phyloP scores from a whole-genome alignment of 2,113 vertebrate genomes.

The Pterocles orientalis region DNA sequence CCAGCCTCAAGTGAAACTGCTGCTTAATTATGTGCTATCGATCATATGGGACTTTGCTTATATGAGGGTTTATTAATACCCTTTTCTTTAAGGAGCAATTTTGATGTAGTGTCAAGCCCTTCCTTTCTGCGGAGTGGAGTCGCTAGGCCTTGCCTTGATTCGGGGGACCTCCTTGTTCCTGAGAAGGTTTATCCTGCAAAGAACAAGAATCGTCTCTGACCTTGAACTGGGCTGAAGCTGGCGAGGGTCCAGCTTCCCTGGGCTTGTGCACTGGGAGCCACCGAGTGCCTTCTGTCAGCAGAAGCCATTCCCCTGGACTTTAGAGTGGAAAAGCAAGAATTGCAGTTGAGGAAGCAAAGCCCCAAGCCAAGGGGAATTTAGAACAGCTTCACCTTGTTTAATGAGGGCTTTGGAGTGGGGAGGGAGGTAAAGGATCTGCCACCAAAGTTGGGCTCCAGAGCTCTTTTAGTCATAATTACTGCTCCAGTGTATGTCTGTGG shows the following conservation, averaged over 20 bases:
- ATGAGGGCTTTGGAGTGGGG: neutral
- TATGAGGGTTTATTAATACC: neutral
- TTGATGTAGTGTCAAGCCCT: neutral
- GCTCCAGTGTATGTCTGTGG: accelerated
- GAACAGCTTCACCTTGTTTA: neutral
- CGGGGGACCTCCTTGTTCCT: neutral
- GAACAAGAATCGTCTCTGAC: neutral
- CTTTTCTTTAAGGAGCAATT: neutral
- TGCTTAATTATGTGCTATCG: neutral
- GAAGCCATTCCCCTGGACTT: neutral
- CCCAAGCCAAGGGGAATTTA: neutral
- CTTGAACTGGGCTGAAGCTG: neutral
- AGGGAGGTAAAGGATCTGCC: neutral
- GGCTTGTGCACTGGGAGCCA: too few relatives aligned
- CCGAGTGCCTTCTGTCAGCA: accelerated
- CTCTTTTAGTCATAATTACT: neutral
- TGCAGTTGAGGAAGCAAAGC: neutral
- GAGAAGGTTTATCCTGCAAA: neutral
- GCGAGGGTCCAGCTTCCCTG: neutral
- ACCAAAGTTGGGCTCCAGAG: accelerated
- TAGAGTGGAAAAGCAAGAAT: neutral
- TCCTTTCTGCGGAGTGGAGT: neutral
- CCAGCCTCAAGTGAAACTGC: neutral
- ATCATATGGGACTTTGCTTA: neutral
- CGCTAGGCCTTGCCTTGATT: neutral